Percentiles rank a stretch among this genome's conserved stretches.
Evolutionary conservation across 2,113 vertebrate genomes (phyloP).

Genomic region (Oplegnathus fasciatus): DNA sequence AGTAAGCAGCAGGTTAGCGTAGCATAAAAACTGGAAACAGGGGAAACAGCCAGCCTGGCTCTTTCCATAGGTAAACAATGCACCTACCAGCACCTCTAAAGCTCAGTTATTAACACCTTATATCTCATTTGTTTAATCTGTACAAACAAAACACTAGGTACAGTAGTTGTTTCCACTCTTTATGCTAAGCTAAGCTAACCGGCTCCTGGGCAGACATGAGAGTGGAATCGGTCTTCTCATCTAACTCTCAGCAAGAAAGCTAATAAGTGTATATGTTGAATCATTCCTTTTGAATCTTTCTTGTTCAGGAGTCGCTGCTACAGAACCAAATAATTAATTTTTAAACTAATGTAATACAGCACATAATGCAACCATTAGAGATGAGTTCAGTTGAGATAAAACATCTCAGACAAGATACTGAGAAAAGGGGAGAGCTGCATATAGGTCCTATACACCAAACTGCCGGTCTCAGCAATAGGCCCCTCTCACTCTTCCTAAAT

Average conservation of each 20-base stretch:
- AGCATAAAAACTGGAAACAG: not conserved
- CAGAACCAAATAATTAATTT: constrained; percentile 15
- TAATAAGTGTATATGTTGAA: not conserved
- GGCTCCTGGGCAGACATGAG: not conserved
- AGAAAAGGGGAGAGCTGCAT: constrained; percentile 9
- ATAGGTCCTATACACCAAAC: not conserved
- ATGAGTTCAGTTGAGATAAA: not conserved
- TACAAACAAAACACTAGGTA: not conserved
- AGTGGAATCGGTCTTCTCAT: not conserved
- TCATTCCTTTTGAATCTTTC: not conserved
- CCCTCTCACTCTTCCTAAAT: constrained; percentile 44
- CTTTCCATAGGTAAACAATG: not conserved
- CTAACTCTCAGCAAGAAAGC: not conserved
- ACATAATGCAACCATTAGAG: not conserved
- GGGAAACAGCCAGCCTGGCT: not conserved
- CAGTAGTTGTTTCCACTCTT: not conserved
- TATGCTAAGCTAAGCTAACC: not conserved
- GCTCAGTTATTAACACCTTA: not conserved
- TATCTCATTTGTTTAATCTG: not conserved
- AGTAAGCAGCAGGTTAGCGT: not conserved
- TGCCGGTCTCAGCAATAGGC: constrained; percentile 47
- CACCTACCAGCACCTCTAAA: not conserved
- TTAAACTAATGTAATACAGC: not conserved
- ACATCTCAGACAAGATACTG: constrained; percentile 2
- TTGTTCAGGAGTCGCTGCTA: not conserved